Percentiles rank a stretch among this genome's conserved stretches.
phyloP scores from a whole-genome alignment of 2,888 invertebrate genomes.

The Eustalomyia histrio region DNA sequence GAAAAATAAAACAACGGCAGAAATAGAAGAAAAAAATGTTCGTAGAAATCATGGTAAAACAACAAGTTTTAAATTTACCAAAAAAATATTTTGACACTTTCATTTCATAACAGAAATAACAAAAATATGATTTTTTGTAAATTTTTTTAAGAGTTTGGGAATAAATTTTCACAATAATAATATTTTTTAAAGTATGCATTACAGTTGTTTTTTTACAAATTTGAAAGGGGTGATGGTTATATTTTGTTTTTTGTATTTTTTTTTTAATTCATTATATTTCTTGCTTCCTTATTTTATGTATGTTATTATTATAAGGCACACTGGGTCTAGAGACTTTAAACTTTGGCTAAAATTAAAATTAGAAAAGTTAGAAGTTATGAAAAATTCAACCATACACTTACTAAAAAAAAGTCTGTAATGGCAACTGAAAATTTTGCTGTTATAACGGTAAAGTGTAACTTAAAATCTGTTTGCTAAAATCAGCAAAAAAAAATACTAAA shows the following conservation, averaged over 20 bases:
- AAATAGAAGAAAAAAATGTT: not conserved
- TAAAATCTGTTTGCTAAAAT: too few relatives aligned
- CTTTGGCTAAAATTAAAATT: too few relatives aligned
- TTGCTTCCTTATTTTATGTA: not conserved
- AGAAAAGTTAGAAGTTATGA: too few relatives aligned
- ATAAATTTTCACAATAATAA: constrained; percentile 8
- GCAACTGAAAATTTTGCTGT: too few relatives aligned
- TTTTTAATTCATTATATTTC: constrained; percentile 6
- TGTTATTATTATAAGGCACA: not conserved
- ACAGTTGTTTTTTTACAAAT: not conserved
- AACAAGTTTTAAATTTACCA: constrained; percentile 9
- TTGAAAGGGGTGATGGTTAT: not conserved
- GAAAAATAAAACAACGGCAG: constrained; percentile 8
- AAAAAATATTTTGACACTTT: constrained; percentile 39
- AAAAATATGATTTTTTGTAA: not conserved
- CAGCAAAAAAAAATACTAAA: too few relatives aligned
- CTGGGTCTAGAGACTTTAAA: too few relatives aligned
- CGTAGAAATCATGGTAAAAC: not conserved
- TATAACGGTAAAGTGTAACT: too few relatives aligned
- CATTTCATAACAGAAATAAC: not conserved
- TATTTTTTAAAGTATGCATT: constrained; percentile 11
- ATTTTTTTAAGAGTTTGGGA: not conserved
- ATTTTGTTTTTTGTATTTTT: not conserved
- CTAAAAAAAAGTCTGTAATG: too few relatives aligned
- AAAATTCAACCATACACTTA: too few relatives aligned